A percentile compares a stretch with the other conserved stretches of the same genome.
These are phyloP conservation scores for Gallirallus australis DNA, from an alignment of 2,797 vertebrate species.

Conservation along the genomic window DNA sequence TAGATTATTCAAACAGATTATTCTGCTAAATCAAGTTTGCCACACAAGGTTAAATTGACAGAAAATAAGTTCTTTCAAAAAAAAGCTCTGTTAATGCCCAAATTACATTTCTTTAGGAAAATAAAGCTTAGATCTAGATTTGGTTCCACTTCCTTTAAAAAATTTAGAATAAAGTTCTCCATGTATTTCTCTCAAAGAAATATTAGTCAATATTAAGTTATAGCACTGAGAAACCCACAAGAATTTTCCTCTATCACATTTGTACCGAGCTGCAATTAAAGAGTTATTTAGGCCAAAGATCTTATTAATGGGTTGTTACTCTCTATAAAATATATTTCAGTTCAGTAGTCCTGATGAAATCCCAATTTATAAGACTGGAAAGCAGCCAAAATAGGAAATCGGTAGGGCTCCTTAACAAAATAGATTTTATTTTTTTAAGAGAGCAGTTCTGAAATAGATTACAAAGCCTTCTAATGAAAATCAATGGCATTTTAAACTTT, in stretches of 20 bases:
- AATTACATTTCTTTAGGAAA: neutral
- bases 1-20: neutral
- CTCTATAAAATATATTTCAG: slow-evolving; percentile 51
- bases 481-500: slow-evolving; percentile 48
- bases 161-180: neutral
- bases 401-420: slow-evolving; percentile 25
- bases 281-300: slow-evolving; percentile 45
- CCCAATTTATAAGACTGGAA: slow-evolving; percentile 59
- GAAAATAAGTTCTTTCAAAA: neutral
- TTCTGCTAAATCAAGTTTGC: neutral
- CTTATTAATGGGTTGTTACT: slow-evolving; percentile 41
- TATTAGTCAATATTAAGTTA: slow-evolving; percentile 1
- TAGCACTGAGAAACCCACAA: neutral
- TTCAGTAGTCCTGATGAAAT: slow-evolving; percentile 50
- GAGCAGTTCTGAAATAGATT: slow-evolving; percentile 23
- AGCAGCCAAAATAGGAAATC: slow-evolving; percentile 47
- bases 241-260: neutral
- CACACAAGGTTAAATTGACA: neutral
- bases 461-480: slow-evolving; percentile 58
- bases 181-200: neutral
- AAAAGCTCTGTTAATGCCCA: neutral
- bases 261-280: slow-evolving; percentile 21
- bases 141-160: neutral
- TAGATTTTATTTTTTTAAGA: neutral
- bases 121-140: neutral